Conservation (phyloP, 2,888 invertebrate genomes). For the Agonopterix heracliana region DNA sequence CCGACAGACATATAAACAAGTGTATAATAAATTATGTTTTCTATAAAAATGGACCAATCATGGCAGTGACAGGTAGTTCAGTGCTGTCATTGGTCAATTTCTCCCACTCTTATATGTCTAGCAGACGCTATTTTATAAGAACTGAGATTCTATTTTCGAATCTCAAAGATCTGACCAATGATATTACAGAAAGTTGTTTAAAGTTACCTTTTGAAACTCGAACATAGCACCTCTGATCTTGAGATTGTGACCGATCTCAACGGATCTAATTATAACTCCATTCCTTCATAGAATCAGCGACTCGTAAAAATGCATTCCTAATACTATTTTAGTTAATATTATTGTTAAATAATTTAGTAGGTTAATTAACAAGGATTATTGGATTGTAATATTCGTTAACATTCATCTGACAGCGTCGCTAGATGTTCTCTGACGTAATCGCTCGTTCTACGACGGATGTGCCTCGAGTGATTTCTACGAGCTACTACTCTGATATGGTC, state of each 20-base stretch:
- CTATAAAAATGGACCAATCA: constrained; percentile 74
- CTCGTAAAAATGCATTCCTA: constrained; percentile 21
- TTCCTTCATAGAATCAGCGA: constrained; percentile 73
- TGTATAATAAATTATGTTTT: constrained; percentile 56
- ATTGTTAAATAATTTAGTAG: constrained; percentile 10
- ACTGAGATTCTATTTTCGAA: constrained; percentile 62
- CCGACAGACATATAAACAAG: constrained; percentile 74
- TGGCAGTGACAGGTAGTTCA: constrained; percentile 67
- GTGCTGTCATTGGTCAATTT: constrained; percentile 74
- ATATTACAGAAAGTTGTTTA: background rate
- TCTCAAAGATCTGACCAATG: constrained; percentile 24
- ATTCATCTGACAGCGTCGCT: constrained; percentile 37
- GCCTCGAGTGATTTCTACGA: constrained; percentile 51
- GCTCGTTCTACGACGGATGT: constrained; percentile 69
- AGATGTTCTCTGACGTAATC: constrained; percentile 39
- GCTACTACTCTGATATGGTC: constrained; percentile 73
- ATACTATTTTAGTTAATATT: constrained; percentile 9
- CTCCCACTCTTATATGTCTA: constrained; percentile 66
- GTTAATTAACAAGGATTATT: constrained; percentile 11
- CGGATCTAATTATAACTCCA: constrained; percentile 36
- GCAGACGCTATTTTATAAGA: constrained; percentile 60
- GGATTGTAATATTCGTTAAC: constrained; percentile 51
- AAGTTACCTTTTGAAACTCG: constrained; percentile 33
- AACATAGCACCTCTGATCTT: constrained; percentile 62
- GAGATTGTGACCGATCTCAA: constrained; percentile 69